Evolutionary conservation across 2,113 vertebrate species (phyloP).

Genomic region (Dromas ardeola): DNA sequence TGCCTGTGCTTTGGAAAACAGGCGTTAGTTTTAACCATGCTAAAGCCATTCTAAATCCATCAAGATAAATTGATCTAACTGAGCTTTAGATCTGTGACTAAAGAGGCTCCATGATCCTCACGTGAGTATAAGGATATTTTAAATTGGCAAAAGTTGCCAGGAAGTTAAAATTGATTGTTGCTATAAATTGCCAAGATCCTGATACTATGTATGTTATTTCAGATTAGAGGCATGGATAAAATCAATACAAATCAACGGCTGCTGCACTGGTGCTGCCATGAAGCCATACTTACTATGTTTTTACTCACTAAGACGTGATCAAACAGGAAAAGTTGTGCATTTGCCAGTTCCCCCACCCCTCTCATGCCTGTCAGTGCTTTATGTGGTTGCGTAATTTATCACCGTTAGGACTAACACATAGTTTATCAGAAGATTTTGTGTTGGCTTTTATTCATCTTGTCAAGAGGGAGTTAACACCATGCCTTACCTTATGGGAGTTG

Average conservation of each 20-base stretch:
- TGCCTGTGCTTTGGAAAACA: background rate
- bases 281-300: background rate
- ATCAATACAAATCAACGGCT: background rate
- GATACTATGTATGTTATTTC: background rate
- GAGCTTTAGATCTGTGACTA: background rate
- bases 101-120: background rate
- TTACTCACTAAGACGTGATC: background rate
- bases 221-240: background rate
- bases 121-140: background rate
- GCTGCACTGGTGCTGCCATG: background rate
- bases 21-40: background rate
- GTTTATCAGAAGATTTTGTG: background rate
- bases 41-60: background rate
- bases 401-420: background rate
- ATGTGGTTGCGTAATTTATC: background rate
- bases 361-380: background rate
- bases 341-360: background rate
- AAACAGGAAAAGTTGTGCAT: background rate
- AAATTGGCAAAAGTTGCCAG: background rate
- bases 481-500: background rate
- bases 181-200: background rate
- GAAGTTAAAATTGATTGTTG: background rate
- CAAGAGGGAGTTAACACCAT: background rate
- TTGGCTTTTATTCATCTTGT: background rate
- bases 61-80: background rate